Conservation (phyloP, 2,888 invertebrate species). For the Xylota sylvarum region DNA sequence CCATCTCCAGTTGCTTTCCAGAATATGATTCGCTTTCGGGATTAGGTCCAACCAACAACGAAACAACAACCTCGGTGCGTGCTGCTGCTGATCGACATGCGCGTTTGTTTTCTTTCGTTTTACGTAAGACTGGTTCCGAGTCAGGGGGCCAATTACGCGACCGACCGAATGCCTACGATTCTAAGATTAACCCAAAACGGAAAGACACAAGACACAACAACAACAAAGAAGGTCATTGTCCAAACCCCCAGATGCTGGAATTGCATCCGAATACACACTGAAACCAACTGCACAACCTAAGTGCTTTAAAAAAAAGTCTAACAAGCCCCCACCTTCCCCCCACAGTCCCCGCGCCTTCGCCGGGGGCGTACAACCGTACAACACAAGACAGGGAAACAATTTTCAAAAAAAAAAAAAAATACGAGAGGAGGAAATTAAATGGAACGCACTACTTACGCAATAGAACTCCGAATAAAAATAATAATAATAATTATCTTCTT, state of each 20-base stretch:
- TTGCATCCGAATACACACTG: constrained; percentile 35
- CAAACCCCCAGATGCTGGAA: constrained; percentile 44
- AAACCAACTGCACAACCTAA: constrained; percentile 1
- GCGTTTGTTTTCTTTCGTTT: constrained; percentile 59
- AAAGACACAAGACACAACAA: constrained; percentile 38
- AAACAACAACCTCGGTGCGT: constrained; percentile 42
- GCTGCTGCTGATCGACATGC: constrained; percentile 67
- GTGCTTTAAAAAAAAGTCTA: constrained; percentile 31
- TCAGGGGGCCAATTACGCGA: constrained; percentile 67
- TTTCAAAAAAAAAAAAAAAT: too few species aligned
- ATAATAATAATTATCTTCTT: constrained; percentile 4
- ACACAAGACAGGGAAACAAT: background rate
- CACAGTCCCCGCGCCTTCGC: too few species aligned
- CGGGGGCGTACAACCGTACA: background rate
- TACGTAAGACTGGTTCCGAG: constrained; percentile 74
- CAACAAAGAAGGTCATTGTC: constrained; percentile 72
- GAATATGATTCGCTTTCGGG: constrained; percentile 71
- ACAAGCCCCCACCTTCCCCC: constrained; percentile 24
- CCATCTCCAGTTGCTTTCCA: constrained; percentile 16
- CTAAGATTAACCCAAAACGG: constrained; percentile 53
- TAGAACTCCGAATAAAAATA: background rate
- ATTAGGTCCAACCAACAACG: constrained; percentile 54
- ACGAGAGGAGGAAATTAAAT: constrained; percentile 47
- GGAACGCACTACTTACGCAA: constrained; percentile 66
- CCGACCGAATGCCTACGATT: constrained; percentile 44